Base-by-base conservation (phyloP, 2,113 vertebrate genomes). In the Chaetura pelagica region DNA sequence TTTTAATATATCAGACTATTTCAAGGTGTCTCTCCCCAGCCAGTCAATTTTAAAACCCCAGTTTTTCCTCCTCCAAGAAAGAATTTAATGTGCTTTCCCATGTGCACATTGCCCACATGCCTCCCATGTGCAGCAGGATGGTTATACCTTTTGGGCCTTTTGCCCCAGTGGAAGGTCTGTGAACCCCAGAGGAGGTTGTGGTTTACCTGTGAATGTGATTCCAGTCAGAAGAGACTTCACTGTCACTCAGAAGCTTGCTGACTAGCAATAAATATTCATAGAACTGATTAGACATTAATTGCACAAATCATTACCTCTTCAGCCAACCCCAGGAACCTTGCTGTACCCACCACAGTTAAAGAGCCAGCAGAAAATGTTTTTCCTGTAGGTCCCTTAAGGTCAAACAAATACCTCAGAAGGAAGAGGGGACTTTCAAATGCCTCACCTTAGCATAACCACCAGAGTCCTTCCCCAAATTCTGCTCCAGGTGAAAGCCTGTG, bases 231-330 rank as follows among this genome's bases (percentile, higher is more conserved):
- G 30, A 20, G 75, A 10, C 49, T 86, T 72, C 63, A 59, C 75
- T 93, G 89, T 94, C 90, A 94, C 61, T 92, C 93, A 92, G 72
- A 67, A 81, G 81, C 64, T 96, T 85, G 78, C 81, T 91, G 94
- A 94, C 94, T 94, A 89, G 63, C 72, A 87, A 96, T 97, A 97
- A 96, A 97, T 97, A 97, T 97, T 97, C 96, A 97, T 96, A 94
- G 92, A 90, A 87, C 55, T 97, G 95, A 96, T 97, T 96, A 96
- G 96, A 90, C 84, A 84, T 93, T 94, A 97, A 97, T 96, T 96
- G 63, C 91, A 74, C 58, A 94, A 97, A 96, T 95, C 85, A 95
- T 84, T 77, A 87, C 79, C 89, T 95, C 94, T 95, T 94, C 94
- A 94, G 76, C 91, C 92, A 91, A 7, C 82, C 57, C 69, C 87